Evolutionary conservation across 1,140 invertebrate genomes (phyloP), one percentile per base, ranked within the genome.

Genomic region (Varroa destructor): DNA sequence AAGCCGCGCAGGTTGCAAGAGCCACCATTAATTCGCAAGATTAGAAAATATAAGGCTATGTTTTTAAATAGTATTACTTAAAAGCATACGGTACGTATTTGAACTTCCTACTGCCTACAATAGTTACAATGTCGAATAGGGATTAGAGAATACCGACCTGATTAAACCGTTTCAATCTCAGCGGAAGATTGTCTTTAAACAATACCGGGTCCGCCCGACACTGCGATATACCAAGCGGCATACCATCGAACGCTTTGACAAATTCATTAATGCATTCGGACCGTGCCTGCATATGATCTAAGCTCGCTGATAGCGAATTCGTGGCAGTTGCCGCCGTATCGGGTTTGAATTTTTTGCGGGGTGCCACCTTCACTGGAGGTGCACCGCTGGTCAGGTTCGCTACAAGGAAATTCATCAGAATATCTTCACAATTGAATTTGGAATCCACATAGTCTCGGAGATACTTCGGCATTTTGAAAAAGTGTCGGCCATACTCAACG

Each of bases 301-400:
- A 40, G 36, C 61, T 67, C 0, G 90, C 89, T 0, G 92, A 96
- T 1, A 97, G 78, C 89, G 93, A 94, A 81, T 94, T 91, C 0
- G 87, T 92, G 78, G 93, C 93, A 0, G 86, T 88, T 81, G 93
- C 97, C 40, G 61, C 12, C 36, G 61, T 67, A 79, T 95, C 89
- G 0, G 92, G 92, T 80, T 94, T 93, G 81, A 97, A 97, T 78
- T 97, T 97, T 78, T 97, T 97, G n/a, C 93, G 84, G 0, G 93
- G 92, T 0, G 91, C 88, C n/a, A 96, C 90, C 83, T 97, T 96
- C 61, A 97, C 92, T 0, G 93, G 92, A 36, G 91, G 86, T 83
- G 95, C 94, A 73, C 88, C 87, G 61, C 46, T 40, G 0, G 90
- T 93, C n/a, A 88, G 80, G 78, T 93, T 92, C 1, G 90, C 87